Evolutionary conservation across 30 jellyfish, hydroid and myxozoan genomes (phyloP), one percentile per base, ranked within the genome.

Genomic region (Morbakka virulenta): DNA sequence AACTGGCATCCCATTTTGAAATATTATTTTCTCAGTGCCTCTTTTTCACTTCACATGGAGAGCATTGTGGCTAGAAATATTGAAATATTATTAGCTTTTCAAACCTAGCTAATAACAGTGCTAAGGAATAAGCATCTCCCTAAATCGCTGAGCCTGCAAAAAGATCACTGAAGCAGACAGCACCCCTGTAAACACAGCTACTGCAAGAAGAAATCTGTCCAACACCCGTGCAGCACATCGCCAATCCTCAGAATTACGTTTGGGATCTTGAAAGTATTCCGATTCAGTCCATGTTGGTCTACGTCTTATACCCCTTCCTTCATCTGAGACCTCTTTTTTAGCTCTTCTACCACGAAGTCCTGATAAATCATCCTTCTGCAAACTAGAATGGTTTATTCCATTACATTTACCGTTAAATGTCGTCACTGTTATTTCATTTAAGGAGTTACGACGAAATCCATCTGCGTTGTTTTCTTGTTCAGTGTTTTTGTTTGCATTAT

Each of bases 161-260:
- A 89, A 89, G 29, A 89, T 89, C 4, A 80, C 91, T 1, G 91
- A 65, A 0, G 97, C 97, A 20, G 95, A 82, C 12, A 82, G 85
- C 1, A 89, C 95, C 31, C 97, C 97, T 33, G 72, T 77, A 21
- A 74, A 33, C 23, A 89, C 72, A 0, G 97, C 76, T 28, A 89
- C 34, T n/a, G 81, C 81, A 4, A 89, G 83, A 85, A 89, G 65
- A 24, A 77, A 73, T 61, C 97, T 80, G 72, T 89, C 97, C 30
- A 89, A 51, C 21, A 89, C 89, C 30, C 95, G 82, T 13, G 97
- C 97, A 1, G 93, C 97, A 28, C 32, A 53, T 67, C 72, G 77
- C 97, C 97, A 89, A 53, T 89, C 97, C 51, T 82, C 95, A 11
- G 80, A 91, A 62, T 83, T 62, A 28, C 52, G 77, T 53, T 63